Evolutionary conservation across 23 tunicate species (phyloP).

Genomic region (Styela clava): DNA sequence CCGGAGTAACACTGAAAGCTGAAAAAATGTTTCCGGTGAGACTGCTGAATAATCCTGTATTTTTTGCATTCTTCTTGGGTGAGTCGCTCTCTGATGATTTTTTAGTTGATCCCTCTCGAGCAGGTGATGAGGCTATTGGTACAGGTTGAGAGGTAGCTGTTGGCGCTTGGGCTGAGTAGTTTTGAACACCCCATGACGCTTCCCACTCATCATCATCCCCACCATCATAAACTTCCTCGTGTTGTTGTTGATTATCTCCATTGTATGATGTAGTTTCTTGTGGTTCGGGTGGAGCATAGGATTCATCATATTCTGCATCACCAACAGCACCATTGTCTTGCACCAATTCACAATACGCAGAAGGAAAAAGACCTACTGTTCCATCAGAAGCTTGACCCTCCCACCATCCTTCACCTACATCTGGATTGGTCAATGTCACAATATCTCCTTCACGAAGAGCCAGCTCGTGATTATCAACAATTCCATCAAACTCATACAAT

Average conservation of each 20-base stretch:
- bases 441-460: slow-evolving; percentile 53
- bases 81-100: slow-evolving; percentile 17
- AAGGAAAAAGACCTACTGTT: slow-evolving; percentile 64
- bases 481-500: slow-evolving; percentile 69
- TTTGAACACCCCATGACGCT: slow-evolving; percentile 16
- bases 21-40: slow-evolving; percentile 30
- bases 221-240: slow-evolving; percentile 5
- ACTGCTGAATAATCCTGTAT: neutral
- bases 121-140: neutral
- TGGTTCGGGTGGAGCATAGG: neutral
- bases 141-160: neutral
- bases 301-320: neutral
- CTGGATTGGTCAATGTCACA: slow-evolving; percentile 48
- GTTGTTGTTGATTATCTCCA: slow-evolving; percentile 9
- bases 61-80: slow-evolving; percentile 16
- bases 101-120: neutral
- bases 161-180: neutral
- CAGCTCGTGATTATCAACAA: slow-evolving; percentile 56
- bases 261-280: neutral
- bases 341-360: slow-evolving; percentile 57
- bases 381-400: slow-evolving; percentile 64
- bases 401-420: slow-evolving; percentile 95
- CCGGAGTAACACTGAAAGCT: slow-evolving; percentile 50
- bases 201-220: slow-evolving; percentile 34
- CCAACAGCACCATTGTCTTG: neutral